Evolutionary conservation across 2,888 invertebrate species (phyloP), one percentile per base, ranked within the genome.

Genomic region (Rhingia campestris): DNA sequence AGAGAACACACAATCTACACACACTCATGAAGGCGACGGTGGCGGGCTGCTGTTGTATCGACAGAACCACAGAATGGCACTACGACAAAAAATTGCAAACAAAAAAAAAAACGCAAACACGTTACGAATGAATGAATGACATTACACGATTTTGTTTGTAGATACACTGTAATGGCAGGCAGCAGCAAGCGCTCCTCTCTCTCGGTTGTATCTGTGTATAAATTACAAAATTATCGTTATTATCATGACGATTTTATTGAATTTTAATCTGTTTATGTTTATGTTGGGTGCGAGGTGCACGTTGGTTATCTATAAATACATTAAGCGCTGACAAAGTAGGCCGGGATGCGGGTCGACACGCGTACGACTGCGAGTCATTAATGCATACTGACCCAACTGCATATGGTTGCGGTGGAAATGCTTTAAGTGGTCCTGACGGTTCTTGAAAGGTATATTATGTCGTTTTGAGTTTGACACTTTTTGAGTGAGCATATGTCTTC

Each of bases 221-320:
- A 90, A 89, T 90, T 89, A 89, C 84, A 88, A 89, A 88, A 90
- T 90, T 89, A 90, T 90, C 88, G 89, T 88, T 88, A 89, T 88
- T 90, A 90, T 90, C 88, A 89, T 87, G 88, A 90, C 88, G 88
- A 90, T 89, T 88, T 90, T 88, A 90, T 89, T 89, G 88, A 88
- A 88, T 88, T 89, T 89, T 88, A 89, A 88, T 88, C 85, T 76
- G 72, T 75, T 85, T 81, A 81, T 81, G 85, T 81, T 80, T 85
- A 81, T 81, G 75, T 67, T 69, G 61, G 10, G 3, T 67, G 66
- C 22, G 66, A 59, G 64, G 63, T 43, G 53, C 35, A n/a, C 63
- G 39, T 14, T 32, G 9, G 10, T 22, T 22, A 9, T 22, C 22
- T 22, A 22, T 22, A 22, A 22, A 22, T 22, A 22, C 22, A 22